Percentiles rank a stretch among this genome's conserved stretches.
Conservation (phyloP, 2,797 vertebrate genomes). For the Danionella dracula region DNA sequence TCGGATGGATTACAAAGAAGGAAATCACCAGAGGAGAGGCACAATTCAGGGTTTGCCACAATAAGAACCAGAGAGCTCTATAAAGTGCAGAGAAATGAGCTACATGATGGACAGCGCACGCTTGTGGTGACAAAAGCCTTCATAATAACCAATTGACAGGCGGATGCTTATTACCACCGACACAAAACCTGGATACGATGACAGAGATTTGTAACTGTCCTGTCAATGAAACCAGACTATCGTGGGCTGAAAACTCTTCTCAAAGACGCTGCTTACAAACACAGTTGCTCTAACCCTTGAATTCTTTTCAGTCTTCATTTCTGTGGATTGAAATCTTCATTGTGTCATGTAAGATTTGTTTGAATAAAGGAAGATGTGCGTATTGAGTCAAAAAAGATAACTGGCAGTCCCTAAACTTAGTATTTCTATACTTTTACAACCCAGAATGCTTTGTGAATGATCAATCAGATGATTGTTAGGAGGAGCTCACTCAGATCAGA, state of each 20-base stretch:
- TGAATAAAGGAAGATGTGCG: no score
- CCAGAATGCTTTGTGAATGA: no score
- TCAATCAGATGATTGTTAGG: no score
- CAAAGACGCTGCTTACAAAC: no score
- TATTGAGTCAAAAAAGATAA: no score
- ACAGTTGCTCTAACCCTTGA: no score
- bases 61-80: conserved; percentile 26
- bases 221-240: conserved; percentile 51
- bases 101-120: conserved; percentile 64
- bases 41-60: conserved; percentile 38
- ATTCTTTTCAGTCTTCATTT: no score
- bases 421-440: no score
- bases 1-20: conserved; percentile 40
- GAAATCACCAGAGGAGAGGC: conserved; percentile 47
- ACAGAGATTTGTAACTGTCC: conserved; percentile 68
- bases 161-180: conserved; percentile 66
- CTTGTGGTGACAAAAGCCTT: conserved; percentile 59
- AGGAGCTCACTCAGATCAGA: no score
- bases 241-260: conserved; percentile 64
- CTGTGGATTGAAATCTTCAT: no score
- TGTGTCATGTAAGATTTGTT: no score
- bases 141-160: conserved; percentile 57
- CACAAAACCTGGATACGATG: conserved; percentile 65
- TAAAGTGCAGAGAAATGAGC: conserved; percentile 58
- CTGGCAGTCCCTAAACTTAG: no score